Conservation (phyloP, 23 tunicate genomes). For the Halocynthia aurantium region DNA sequence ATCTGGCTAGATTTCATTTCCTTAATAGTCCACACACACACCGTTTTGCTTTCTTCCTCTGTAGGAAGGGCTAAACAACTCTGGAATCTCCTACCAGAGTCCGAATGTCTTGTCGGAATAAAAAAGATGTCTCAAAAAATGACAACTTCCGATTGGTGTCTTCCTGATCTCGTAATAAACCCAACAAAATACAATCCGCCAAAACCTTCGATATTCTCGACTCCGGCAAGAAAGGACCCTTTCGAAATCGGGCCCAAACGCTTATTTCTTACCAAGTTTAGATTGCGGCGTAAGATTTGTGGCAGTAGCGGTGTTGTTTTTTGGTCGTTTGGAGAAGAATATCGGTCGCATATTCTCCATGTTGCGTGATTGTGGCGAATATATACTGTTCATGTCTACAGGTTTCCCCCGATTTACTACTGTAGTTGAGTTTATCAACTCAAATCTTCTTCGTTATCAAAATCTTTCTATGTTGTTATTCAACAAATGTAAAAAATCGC, state of each 20-base stretch:
- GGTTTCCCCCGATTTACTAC: too few relatives aligned
- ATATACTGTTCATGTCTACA: too few relatives aligned
- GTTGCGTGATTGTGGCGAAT: too few relatives aligned
- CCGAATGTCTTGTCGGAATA: slow-evolving; percentile 68
- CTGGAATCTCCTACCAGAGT: slow-evolving; percentile 54
- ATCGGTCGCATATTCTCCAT: too few relatives aligned
- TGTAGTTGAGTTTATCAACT: too few relatives aligned
- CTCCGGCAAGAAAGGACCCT: neutral
- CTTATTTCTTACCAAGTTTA: slow-evolving; percentile 21
- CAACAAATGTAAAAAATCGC: too few relatives aligned
- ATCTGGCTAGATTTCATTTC: too few relatives aligned
- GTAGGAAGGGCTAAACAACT: neutral
- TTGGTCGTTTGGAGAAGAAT: neutral
- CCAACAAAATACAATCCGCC: neutral
- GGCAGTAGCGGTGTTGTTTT: neutral
- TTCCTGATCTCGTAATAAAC: slow-evolving; percentile 17
- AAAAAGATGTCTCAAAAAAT: slow-evolving; percentile 42
- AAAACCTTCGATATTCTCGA: slow-evolving; percentile 17
- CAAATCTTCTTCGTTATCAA: too few relatives aligned
- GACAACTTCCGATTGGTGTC: slow-evolving; percentile 58
- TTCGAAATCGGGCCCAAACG: slow-evolving; percentile 25
- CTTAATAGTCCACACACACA: too few relatives aligned
- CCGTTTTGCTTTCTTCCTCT: too few relatives aligned
- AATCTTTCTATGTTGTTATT: too few relatives aligned
- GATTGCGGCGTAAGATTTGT: neutral